Percentiles rank a stretch among this genome's conserved stretches.
phyloP scores from a whole-genome alignment of 2,888 invertebrate species.

The Folsomia candida region DNA sequence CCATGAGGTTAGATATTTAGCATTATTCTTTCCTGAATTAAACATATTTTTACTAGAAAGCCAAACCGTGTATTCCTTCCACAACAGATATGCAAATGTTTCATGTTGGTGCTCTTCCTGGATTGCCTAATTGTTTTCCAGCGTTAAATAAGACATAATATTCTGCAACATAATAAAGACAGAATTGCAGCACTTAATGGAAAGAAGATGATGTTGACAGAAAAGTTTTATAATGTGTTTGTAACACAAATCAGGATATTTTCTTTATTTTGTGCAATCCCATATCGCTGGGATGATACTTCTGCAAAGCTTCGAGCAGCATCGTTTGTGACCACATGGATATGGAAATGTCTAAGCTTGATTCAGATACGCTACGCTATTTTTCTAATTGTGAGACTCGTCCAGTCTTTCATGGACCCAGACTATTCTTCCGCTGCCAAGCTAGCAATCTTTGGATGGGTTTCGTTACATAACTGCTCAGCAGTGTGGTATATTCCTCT shows the following conservation, averaged over 20 bases:
- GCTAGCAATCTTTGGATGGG: slow-evolving; percentile 16
- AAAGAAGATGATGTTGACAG: slow-evolving; percentile 14
- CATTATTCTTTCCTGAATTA: no score
- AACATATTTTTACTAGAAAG: neutral
- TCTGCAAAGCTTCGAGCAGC: slow-evolving; percentile 1
- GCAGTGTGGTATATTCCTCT: slow-evolving; percentile 12
- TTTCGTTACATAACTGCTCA: slow-evolving; percentile 10
- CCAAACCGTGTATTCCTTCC: no score
- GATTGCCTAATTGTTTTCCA: no score
- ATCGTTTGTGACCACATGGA: neutral
- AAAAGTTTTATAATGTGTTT: slow-evolving; percentile 8
- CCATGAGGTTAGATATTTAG: no score
- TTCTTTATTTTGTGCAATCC: slow-evolving; percentile 12
- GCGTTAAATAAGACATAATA: no score
- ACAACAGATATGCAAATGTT: no score
- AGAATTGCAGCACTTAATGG: no score
- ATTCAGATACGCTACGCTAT: slow-evolving; percentile 10
- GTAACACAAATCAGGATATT: slow-evolving; percentile 15
- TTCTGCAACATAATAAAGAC: no score
- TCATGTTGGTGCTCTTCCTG: no score
- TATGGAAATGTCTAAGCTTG: slow-evolving; percentile 12
- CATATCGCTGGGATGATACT: slow-evolving; percentile 9
- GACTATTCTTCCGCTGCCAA: slow-evolving; percentile 11
- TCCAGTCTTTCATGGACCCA: slow-evolving; percentile 10
- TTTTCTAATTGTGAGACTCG: slow-evolving; percentile 8